Base-by-base conservation (phyloP, 2,888 invertebrate species). In the Mesochorus sp. region DNA sequence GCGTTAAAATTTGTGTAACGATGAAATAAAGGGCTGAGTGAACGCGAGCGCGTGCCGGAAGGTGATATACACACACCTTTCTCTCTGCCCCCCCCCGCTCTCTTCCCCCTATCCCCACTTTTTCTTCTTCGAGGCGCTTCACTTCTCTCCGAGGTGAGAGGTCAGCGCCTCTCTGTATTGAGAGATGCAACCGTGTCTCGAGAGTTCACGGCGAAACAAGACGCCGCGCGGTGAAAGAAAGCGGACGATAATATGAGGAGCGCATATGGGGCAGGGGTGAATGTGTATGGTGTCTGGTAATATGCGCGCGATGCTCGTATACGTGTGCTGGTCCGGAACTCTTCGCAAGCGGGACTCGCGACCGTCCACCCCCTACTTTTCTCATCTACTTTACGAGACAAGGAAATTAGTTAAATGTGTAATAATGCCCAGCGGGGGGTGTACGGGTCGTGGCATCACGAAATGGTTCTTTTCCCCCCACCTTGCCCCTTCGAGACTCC, bases 321-420 rank as follows among this genome's bases (percentile, higher is more conserved):
- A 51, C 70, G 81, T 85, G 85, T 81, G 79, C 61, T 80, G 67
- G 79, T 61, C 72, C 73, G 74, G 31, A 14, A 71, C 59, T 76
- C 59, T 42, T 76, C 61, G 73, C 53, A n/a, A n/a, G 28, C 37
- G 26, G 19, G 12, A 12, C 14, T 34, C 67, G 26, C 59, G 82
- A 81, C 76, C 3, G 24, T 19, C 47, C 37, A 53, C 12, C 53
- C 26, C 31, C 26, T 24, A 26, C 62, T 51, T 57, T 83, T 85
- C 85, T 85, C 85, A 81, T 74, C 77, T 85, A 84, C 82, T 88
- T 89, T 88, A 88, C 84, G 88, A 88, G 88, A 87, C 88, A 88
- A 83, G 86, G 85, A 88, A 88, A 89, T 89, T 89, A 87, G 88
- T 87, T 89, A 85, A 89, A 88, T 88, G 85, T 84, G 85, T 88